phyloP scores from a whole-genome alignment of 2,113 vertebrate genomes.

The Mormyrus lacerda region DNA sequence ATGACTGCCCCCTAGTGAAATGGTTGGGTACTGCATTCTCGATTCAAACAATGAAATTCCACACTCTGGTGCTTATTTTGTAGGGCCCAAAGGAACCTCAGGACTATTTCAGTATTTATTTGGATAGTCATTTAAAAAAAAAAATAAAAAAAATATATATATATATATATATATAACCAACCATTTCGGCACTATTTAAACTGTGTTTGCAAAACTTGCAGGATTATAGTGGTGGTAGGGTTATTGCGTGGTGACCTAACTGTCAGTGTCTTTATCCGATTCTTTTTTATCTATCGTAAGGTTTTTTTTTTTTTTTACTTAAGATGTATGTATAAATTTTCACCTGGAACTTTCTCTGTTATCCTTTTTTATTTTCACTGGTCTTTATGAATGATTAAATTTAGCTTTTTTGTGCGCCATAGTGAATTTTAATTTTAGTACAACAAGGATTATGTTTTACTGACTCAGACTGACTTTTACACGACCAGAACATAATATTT shows the following conservation, averaged over 20 bases:
- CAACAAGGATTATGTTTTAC: neutral
- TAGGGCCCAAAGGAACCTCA: neutral
- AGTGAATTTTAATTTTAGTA: neutral
- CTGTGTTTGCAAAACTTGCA: neutral
- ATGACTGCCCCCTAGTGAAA: conserved; percentile 12
- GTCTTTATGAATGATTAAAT: neutral
- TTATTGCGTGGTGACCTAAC: neutral
- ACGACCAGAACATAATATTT: neutral
- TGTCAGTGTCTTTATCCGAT: neutral
- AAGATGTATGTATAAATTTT: neutral
- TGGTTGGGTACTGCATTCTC: neutral
- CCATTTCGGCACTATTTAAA: neutral
- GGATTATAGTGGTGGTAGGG: too few relatives aligned
- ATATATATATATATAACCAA: too few relatives aligned
- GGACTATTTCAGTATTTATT: neutral
- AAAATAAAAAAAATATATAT: too few relatives aligned
- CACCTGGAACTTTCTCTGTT: neutral
- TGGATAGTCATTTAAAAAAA: neutral
- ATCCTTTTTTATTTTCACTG: neutral
- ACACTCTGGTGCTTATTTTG: neutral
- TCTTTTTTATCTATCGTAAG: neutral
- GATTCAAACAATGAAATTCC: neutral
- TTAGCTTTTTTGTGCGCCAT: neutral
- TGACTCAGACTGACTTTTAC: neutral
- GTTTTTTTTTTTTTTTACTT: neutral